Evolutionary conservation across 2,888 invertebrate species (phyloP).

Genomic region (Tipula unca): DNA sequence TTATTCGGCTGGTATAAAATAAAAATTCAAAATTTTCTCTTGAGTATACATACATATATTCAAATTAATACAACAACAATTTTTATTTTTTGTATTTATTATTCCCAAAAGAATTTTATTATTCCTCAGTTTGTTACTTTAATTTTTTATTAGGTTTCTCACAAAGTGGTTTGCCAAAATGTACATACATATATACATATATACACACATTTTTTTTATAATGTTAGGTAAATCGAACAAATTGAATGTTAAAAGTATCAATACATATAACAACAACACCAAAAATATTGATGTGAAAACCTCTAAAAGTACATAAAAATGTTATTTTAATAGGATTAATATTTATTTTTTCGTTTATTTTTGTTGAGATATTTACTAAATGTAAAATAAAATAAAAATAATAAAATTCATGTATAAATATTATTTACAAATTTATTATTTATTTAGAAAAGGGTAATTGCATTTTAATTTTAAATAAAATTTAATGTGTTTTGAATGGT

Average conservation of each 20-base stretch:
- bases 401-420: not conserved
- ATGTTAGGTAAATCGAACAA: not conserved
- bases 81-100: not conserved
- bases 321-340: not conserved
- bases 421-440: not conserved
- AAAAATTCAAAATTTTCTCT: too few species aligned
- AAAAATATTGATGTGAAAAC: not conserved
- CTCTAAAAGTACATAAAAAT: not conserved
- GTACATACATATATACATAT: not conserved
- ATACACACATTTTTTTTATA: not conserved
- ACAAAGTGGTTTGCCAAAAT: not conserved
- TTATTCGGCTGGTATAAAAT: too few species aligned
- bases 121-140: not conserved
- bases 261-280: not conserved
- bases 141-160: constrained; percentile 8
- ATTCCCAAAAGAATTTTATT: not conserved
- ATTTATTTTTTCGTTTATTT: not conserved
- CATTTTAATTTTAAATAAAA: not conserved
- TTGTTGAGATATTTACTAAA: not conserved
- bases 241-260: not conserved
- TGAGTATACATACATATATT: too few species aligned
- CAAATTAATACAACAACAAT: not conserved
- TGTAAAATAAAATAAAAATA: not conserved
- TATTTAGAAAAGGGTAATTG: not conserved
- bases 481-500: not conserved